Evolutionary conservation across 2,888 invertebrate genomes (phyloP).

Genomic region (Eupithecia inturbata): DNA sequence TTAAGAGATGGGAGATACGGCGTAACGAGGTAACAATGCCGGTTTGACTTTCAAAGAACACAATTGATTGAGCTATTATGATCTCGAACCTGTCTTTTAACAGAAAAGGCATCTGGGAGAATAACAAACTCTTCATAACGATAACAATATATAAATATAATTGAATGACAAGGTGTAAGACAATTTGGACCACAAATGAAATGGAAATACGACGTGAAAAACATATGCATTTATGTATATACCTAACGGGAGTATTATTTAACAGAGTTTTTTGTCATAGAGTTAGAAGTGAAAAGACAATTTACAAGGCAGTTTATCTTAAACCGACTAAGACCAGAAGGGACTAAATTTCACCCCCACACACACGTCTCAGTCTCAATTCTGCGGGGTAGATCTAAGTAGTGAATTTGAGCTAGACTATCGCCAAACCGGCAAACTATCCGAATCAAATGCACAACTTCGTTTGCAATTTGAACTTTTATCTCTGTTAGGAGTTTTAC

Average conservation of each 20-base stretch:
- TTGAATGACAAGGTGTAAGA: neutral
- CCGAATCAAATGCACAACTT: slow-evolving; percentile 42
- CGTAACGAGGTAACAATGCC: slow-evolving; percentile 31
- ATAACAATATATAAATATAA: neutral
- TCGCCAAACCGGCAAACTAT: slow-evolving; percentile 34
- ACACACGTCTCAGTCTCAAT: slow-evolving; percentile 16
- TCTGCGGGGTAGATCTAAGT: slow-evolving; percentile 5
- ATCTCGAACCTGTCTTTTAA: slow-evolving; percentile 22
- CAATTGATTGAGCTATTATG: slow-evolving; percentile 32
- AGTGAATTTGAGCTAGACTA: slow-evolving; percentile 28
- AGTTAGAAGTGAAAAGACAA: neutral
- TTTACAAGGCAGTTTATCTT: slow-evolving; percentile 6
- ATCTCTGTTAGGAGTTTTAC: slow-evolving; percentile 41
- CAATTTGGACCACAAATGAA: neutral
- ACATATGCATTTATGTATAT: neutral
- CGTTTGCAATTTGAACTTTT: slow-evolving; percentile 45
- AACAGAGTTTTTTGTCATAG: neutral
- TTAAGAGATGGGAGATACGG: slow-evolving; percentile 24
- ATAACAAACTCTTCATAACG: slow-evolving; percentile 9
- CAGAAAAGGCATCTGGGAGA: slow-evolving; percentile 13
- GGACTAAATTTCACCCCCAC: slow-evolving; percentile 2
- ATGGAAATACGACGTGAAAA: neutral
- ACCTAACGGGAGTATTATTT: neutral
- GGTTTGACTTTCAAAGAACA: slow-evolving; percentile 32
- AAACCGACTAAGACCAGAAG: neutral